phyloP scores from a whole-genome alignment of 2,797 vertebrate genomes.

The Holocentrus rufus region DNA sequence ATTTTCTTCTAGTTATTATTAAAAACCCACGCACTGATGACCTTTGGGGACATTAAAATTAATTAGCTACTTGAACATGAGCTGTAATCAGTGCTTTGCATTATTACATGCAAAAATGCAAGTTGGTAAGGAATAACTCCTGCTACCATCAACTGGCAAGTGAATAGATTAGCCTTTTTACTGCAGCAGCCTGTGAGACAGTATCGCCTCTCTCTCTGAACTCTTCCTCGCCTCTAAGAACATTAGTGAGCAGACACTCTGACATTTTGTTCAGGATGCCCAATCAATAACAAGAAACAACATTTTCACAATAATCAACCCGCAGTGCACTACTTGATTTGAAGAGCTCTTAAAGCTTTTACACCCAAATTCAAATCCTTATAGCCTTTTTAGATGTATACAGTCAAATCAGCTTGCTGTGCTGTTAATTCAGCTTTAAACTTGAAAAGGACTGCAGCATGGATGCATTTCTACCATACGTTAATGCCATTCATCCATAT shows the following conservation, averaged over 20 bases:
- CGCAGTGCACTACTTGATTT: slow-evolving; percentile 22
- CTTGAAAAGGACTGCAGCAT: neutral
- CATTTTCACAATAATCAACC: slow-evolving; percentile 23
- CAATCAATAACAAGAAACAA: neutral
- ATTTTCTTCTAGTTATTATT: neutral
- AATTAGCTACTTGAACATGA: slow-evolving; percentile 12
- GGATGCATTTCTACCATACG: slow-evolving; percentile 20
- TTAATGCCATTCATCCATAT: slow-evolving; percentile 29
- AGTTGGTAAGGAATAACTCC: slow-evolving; percentile 2
- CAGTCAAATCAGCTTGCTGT: neutral
- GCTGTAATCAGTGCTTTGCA: slow-evolving; percentile 8
- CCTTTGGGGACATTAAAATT: slow-evolving; percentile 17
- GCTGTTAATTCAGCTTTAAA: neutral
- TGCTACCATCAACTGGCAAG: slow-evolving; percentile 9
- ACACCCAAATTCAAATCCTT: neutral
- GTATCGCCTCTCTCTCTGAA: slow-evolving; percentile 55
- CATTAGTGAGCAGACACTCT: slow-evolving; percentile 31
- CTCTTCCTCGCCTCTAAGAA: slow-evolving; percentile 36
- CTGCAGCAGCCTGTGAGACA: slow-evolving; percentile 36
- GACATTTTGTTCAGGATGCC: slow-evolving; percentile 25
- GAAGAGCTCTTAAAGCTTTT: neutral
- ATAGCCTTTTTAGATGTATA: neutral
- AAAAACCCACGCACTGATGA: slow-evolving; percentile 13
- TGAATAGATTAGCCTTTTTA: slow-evolving; percentile 32
- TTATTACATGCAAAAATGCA: neutral